Base-by-base conservation (phyloP, 92 coral and sea anemone species). In the Parazoanthus darwini region DNA sequence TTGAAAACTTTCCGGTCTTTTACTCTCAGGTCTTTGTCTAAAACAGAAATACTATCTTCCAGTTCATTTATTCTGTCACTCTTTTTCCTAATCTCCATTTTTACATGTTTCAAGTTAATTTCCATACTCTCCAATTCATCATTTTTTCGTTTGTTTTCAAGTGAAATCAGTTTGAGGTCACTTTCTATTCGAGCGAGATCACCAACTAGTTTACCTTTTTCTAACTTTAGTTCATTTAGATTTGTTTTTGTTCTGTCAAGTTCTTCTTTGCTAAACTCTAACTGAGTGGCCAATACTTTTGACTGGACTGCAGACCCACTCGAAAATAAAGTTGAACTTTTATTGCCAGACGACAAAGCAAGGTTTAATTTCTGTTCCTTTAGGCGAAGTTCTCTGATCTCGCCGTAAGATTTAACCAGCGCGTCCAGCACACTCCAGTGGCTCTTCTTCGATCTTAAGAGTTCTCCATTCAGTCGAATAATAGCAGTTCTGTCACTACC, bases 381-480 rank as follows among this genome's bases (percentile, higher is more conserved):
- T 51, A 91, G 36, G 59, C 96, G 92, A 36, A 95, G 91, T 48
- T 90, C 91, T 66, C 91, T 90, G 46, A 95, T 91, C 82, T 93
- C 98, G 63, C 91, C 87, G 74, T 91, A 92, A 26, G 98, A 94
- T 35, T 79, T 88, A 48, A 88, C 90, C 14, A 95, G 83, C 22
- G 96, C 96, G 87, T 95, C 98, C 38, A 95, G 76, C 0, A 92
- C 96, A 37, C 93, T 88, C 98, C 98, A 95, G 54, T 95, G 91
- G 77, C 92, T 91, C 36, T 78, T 80, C 78, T 95, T 93, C 13
- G 98, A 90, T 71, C 91, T 91, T 48, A 95, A 71, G 70, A 95
- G 91, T 71, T 95, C 98, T 86, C 93, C 88, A 88, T 90, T 93
- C 3, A 95, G 89, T 56, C 98, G 90, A 76, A 95, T 88, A n/a